Evolutionary conservation across 2,797 vertebrate genomes (phyloP).

Genomic region (Pipistrellus pipistrellus): DNA sequence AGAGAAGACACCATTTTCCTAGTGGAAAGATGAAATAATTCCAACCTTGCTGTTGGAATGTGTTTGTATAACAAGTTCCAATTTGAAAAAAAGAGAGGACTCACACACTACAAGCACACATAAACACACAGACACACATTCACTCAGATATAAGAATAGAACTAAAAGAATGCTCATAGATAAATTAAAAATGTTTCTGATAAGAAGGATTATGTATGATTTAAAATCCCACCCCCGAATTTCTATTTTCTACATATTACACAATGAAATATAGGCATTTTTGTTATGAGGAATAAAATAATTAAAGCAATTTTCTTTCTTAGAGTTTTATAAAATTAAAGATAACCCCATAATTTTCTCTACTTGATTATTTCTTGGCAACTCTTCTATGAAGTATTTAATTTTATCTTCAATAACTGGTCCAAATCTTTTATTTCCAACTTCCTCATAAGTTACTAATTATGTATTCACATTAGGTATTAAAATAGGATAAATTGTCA

Average conservation of each 20-base stretch:
- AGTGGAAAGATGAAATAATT: not conserved
- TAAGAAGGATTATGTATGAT: not conserved
- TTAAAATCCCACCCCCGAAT: not conserved
- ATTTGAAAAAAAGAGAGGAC: not conserved
- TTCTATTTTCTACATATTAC: slow-evolving; percentile 28
- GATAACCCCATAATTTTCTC: not conserved
- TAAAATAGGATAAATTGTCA: slow-evolving; percentile 8
- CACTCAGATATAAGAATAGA: not conserved
- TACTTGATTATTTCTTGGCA: not conserved
- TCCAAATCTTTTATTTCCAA: not conserved
- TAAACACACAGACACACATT: not conserved
- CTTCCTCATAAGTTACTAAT: not conserved
- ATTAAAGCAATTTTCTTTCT: slow-evolving; percentile 1
- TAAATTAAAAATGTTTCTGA: not conserved
- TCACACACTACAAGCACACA: not conserved
- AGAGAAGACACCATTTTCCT: not conserved
- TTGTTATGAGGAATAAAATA: not conserved
- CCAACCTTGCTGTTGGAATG: not conserved
- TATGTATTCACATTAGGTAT: not conserved
- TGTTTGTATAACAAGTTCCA: not conserved
- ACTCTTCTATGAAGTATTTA: not conserved
- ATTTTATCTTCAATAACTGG: not conserved
- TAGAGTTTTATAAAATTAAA: slow-evolving; percentile 12
- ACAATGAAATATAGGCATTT: not conserved
- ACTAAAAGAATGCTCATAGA: not conserved